Evolutionary conservation across 30 jellyfish, hydroid and myxozoan species (phyloP).

Genomic region (Pelagia noctiluca): DNA sequence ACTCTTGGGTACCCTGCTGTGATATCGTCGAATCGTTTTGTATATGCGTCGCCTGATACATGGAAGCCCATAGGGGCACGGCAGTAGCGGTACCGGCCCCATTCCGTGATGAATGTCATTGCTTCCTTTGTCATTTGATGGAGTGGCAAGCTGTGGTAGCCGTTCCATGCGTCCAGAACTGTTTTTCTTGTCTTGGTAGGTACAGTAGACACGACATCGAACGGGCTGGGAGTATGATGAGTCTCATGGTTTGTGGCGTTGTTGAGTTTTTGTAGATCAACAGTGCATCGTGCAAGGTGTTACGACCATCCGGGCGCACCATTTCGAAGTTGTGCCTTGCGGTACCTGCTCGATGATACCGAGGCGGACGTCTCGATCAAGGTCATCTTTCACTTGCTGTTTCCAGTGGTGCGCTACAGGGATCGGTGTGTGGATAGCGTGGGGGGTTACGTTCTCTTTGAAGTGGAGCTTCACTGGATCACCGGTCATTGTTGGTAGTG

Average conservation of each 20-base stretch:
- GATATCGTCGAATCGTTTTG: no score
- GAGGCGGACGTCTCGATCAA: conserved; percentile 47
- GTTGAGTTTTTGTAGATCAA: conserved; percentile 65
- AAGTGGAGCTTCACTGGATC: conserved; percentile 31
- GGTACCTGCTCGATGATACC: conserved; percentile 19
- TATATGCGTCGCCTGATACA: conserved; percentile 75
- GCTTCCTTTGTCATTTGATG: conserved; percentile 13
- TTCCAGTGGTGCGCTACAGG: conserved; percentile 70
- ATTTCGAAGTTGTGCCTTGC: neutral
- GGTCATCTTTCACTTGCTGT: conserved; percentile 26
- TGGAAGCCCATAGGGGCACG: conserved; percentile 72
- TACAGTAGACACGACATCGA: conserved; percentile 13
- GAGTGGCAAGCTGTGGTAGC: conserved; percentile 75
- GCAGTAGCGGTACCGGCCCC: conserved; percentile 76
- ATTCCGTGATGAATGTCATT: conserved; percentile 69
- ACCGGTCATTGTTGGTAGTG: conserved; percentile 63
- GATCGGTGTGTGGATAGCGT: conserved; percentile 55
- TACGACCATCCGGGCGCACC: conserved; percentile 34
- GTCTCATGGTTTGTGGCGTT: conserved; percentile 65
- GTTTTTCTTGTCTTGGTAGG: conserved; percentile 63
- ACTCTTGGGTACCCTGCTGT: conserved; percentile 10
- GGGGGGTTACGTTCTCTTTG: conserved; percentile 20
- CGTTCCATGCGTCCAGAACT: conserved; percentile 80
- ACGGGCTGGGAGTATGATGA: conserved; percentile 84
- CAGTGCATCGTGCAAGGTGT: conserved; percentile 47